Evolutionary conservation across 2,888 invertebrate genomes (phyloP).

Genomic region (Cephus pygmeus): DNA sequence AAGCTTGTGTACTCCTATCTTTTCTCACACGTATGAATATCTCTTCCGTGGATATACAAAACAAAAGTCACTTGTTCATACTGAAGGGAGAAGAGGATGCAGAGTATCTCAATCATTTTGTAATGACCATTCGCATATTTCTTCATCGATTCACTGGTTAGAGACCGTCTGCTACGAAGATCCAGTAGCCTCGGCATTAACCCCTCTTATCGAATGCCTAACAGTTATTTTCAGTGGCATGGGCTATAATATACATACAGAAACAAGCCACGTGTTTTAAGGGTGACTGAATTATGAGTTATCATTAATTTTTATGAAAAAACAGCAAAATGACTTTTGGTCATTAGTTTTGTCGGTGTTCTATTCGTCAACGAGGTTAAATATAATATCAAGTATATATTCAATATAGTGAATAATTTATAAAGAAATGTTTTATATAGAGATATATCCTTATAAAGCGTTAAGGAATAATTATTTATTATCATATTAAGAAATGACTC

Average conservation of each 20-base stretch:
- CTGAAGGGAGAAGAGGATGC: not conserved
- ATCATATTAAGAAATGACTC: not conserved
- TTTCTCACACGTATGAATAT: not conserved
- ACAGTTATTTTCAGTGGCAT: constrained; percentile 20
- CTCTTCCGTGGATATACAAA: not conserved
- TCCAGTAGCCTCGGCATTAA: constrained; percentile 40
- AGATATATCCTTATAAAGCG: not conserved
- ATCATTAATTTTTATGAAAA: not conserved
- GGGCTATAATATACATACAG: constrained; percentile 13
- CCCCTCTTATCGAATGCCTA: constrained; percentile 44
- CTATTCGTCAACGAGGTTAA: not conserved
- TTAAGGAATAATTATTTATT: not conserved
- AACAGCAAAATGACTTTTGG: not conserved
- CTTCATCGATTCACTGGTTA: not conserved
- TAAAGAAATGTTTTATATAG: not conserved
- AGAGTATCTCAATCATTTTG: not conserved
- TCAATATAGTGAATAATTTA: not conserved
- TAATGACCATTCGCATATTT: not conserved
- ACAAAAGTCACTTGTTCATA: not conserved
- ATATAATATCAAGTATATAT: not conserved
- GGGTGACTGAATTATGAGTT: not conserved
- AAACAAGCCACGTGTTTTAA: constrained; percentile 25
- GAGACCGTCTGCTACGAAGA: not conserved
- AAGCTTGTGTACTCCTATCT: not conserved
- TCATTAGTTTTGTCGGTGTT: not conserved